Evolutionary conservation across 2,888 invertebrate species (phyloP).

Genomic region (Drosophila fulvimacula): DNA sequence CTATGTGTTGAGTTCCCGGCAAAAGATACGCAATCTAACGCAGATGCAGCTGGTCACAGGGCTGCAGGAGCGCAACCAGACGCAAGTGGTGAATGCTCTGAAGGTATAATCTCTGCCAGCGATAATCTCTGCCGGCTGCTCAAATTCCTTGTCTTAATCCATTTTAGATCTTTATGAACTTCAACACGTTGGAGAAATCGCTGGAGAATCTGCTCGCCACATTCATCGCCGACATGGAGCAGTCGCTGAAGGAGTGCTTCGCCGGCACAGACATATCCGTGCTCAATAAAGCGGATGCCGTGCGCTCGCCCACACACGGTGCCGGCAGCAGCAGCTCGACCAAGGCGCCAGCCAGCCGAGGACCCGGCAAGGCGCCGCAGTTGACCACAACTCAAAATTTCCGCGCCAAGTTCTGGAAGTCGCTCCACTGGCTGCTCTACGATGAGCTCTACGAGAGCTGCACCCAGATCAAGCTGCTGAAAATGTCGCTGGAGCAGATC

Average conservation of each 20-base stretch:
- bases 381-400: slow-evolving; percentile 86
- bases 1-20: slow-evolving; percentile 89
- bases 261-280: slow-evolving; percentile 85
- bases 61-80: slow-evolving; percentile 90
- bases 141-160: not conserved
- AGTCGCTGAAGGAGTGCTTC: slow-evolving; percentile 84
- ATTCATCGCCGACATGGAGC: slow-evolving; percentile 83
- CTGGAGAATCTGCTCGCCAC: slow-evolving; percentile 83
- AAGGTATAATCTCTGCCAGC: slow-evolving; percentile 85
- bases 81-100: slow-evolving; percentile 88
- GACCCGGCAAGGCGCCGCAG: slow-evolving; percentile 86
- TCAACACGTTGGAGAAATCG: slow-evolving; percentile 83
- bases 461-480: slow-evolving; percentile 86
- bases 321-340: slow-evolving; percentile 10
- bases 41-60: slow-evolving; percentile 92
- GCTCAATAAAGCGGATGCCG: slow-evolving; percentile 85
- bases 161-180: slow-evolving; percentile 83
- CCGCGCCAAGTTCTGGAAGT: slow-evolving; percentile 91
- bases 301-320: slow-evolving; percentile 64
- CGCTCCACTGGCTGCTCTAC: slow-evolving; percentile 94
- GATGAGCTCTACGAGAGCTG: slow-evolving; percentile 90
- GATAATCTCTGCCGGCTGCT: not conserved
- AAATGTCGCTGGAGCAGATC: slow-evolving; percentile 83
- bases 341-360: slow-evolving; percentile 66
- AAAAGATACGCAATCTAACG: slow-evolving; percentile 91